These are phyloP conservation scores for Enteromius paludinosus DNA, from an alignment of 2,797 vertebrate genomes.

Conservation along the genomic window DNA sequence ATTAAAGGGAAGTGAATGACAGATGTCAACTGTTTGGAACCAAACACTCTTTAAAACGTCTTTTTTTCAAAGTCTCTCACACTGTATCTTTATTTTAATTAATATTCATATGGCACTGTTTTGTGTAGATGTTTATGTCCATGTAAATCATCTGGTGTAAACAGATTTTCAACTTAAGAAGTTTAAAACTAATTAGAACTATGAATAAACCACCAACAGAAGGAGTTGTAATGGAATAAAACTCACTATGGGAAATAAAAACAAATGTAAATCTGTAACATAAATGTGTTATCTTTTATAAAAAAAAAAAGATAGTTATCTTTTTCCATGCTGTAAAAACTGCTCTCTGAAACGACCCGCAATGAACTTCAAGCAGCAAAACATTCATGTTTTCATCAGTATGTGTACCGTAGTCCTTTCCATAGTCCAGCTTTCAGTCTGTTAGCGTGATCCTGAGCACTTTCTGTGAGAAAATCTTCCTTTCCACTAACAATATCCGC, in stretches of 20 bases:
- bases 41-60: not conserved
- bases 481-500: not conserved
- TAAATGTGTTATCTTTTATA: not conserved
- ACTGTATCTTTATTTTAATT: not conserved
- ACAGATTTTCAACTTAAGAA: not conserved
- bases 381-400: not conserved
- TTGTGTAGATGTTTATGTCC: not conserved
- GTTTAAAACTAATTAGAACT: not conserved
- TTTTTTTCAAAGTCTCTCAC: not conserved
- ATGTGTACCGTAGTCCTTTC: too few species aligned
- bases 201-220: not conserved
- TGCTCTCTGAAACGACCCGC: not conserved
- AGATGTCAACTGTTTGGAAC: not conserved
- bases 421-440: not conserved
- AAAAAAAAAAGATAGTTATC: too few species aligned
- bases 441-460: not conserved
- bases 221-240: not conserved
- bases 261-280: not conserved
- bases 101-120: not conserved
- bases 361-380: not conserved
- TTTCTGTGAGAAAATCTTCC: not conserved
- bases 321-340: not conserved
- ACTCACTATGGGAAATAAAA: not conserved
- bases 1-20: not conserved
- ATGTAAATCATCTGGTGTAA: not conserved